Conservation (phyloP, 1,140 invertebrate species). For the Helicoverpa armigera region DNA sequence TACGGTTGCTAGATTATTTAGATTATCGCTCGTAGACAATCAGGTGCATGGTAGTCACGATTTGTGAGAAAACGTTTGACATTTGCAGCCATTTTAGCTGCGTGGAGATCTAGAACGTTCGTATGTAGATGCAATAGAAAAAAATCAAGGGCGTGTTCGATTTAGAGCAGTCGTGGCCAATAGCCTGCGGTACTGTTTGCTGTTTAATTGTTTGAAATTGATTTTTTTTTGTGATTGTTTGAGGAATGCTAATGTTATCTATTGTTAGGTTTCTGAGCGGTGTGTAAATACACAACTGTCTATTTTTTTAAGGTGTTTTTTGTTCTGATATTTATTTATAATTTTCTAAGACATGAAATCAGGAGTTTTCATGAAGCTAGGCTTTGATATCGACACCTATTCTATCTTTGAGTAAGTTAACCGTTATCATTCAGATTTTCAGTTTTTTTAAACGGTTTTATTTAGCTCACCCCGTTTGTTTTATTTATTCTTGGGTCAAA, state of each 20-base stretch:
- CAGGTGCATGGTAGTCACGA: conserved; percentile 34
- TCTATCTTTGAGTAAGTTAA: no score
- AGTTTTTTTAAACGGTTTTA: no score
- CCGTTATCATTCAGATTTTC: no score
- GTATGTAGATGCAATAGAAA: conserved; percentile 41
- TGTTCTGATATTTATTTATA: not conserved
- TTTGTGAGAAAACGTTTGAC: conserved; percentile 39
- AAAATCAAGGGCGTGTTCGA: conserved; percentile 44
- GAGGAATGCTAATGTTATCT: not conserved
- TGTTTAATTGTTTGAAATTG: conserved; percentile 8
- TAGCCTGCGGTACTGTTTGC: conserved; percentile 6
- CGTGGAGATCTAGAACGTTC: conserved; percentile 27
- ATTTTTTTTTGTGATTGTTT: conserved; percentile 12
- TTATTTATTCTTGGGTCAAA: no score
- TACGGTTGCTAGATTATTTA: not conserved
- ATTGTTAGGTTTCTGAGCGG: not conserved
- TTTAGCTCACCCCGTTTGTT: no score
- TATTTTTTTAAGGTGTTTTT: not conserved
- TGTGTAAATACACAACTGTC: not conserved
- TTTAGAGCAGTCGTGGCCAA: conserved; percentile 16
- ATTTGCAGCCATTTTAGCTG: conserved; percentile 35
- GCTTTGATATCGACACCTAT: no score
- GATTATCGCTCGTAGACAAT: conserved; percentile 41
- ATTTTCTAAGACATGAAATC: no score
- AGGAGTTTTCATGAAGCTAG: no score